Conservation (phyloP, 1,140 invertebrate genomes). For the Zaprionus vittiger region DNA sequence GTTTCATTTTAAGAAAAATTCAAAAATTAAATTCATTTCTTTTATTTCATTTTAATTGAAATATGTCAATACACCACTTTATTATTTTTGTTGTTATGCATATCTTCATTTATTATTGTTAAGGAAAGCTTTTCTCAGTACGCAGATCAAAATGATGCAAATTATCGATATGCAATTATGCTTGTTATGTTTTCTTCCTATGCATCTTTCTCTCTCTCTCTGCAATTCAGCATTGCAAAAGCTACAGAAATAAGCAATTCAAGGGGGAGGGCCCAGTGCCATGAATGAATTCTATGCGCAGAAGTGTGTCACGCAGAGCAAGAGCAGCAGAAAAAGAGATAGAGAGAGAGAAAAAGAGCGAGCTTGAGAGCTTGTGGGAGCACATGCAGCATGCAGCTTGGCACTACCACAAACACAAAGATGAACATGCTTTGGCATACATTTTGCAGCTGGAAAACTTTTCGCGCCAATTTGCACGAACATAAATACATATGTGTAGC, state of each 20-base stretch:
- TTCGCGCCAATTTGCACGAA: conserved; percentile 73
- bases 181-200: neutral
- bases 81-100: neutral
- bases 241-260: conserved; percentile 13
- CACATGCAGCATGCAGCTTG: conserved; percentile 43
- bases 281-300: conserved; percentile 70
- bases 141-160: neutral
- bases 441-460: conserved; percentile 74
- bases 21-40: no score
- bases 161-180: neutral
- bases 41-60: no score
- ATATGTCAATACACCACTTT: no score
- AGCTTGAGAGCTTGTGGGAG: conserved; percentile 20
- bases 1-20: neutral
- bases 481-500: conserved; percentile 69
- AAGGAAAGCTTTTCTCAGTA: neutral
- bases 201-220: neutral
- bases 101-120: neutral
- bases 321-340: conserved; percentile 10
- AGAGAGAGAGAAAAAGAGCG: conserved; percentile 4
- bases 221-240: conserved; percentile 12
- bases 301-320: conserved; percentile 58
- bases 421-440: conserved; percentile 55
- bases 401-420: conserved; percentile 19
- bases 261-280: conserved; percentile 43